Evolutionary conservation across 2,113 vertebrate species (phyloP), one percentile per base, ranked within the genome.

Genomic region (Tympanuchus pallidicinctus): DNA sequence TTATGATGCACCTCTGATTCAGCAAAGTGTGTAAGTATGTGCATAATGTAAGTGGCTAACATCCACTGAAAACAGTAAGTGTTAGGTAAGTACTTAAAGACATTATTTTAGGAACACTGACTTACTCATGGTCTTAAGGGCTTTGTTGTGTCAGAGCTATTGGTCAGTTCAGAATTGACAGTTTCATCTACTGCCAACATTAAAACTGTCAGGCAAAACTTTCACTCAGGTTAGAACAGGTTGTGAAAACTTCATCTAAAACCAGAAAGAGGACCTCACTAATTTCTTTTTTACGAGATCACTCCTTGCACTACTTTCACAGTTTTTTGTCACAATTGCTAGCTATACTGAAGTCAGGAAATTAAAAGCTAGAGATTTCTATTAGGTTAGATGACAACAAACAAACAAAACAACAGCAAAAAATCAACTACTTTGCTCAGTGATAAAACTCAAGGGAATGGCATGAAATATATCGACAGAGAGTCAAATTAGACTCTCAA

Each of bases 291-390:
- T 61, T 73, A 86, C 6, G 79, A 88, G 24, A 38, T 5, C 25
- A 42, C 6, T 34, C n/a, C 12, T 75, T 82, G 8, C 20, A 36
- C 71, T 60, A 75, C 21, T 90, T 92, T 34, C 63, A 70, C 22
- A 95, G 50, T 6, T 69, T 82, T 71, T 82, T 84, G 80, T 89
- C 83, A 63, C 36, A 78, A 77, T 66, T 70, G 2, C 11, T 83
- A 79, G 24, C 47, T 70, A 77, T 82, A 71, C 28, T 80, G 60
- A 75, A 54, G 47, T 13, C 66, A 94, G 83, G 82, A 97, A 95
- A 96, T 86, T 73, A 92, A 95, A 93, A 84, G 17, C 28, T 77
- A 38, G 54, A 79, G 43, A 86, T 86, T 93, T 90, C 59, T 60
- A 6, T 79, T 82, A 84, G 32, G 34, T 85, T 77, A 69, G 32